phyloP scores from a whole-genome alignment of 1,140 invertebrate genomes.

The Diabrotica undecimpunctata region DNA sequence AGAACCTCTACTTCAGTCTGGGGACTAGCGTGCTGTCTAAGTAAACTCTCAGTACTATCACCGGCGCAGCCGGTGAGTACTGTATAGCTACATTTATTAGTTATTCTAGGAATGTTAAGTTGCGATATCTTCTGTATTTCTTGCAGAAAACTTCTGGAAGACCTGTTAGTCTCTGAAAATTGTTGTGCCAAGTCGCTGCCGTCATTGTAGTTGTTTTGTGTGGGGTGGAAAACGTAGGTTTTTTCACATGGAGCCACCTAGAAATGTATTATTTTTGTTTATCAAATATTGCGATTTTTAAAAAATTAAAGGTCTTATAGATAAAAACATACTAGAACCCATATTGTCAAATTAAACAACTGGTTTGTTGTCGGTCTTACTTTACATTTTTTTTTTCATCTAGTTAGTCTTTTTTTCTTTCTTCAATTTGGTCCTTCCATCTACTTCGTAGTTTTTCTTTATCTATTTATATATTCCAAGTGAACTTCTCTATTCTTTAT shows the following conservation, averaged over 20 bases:
- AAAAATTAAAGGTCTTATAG: no score
- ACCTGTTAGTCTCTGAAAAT: slow-evolving; percentile 26
- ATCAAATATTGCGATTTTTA: background rate
- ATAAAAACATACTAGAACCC: no score
- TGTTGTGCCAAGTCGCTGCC: slow-evolving; percentile 35
- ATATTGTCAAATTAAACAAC: no score
- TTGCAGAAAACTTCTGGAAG: slow-evolving; percentile 44
- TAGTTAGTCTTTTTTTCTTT: no score
- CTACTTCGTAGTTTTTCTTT: no score
- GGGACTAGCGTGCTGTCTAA: slow-evolving; percentile 42
- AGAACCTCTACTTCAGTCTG: slow-evolving; percentile 33
- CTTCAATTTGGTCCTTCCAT: no score
- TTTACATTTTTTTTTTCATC: no score
- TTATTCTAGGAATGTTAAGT: slow-evolving; percentile 65
- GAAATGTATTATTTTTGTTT: background rate
- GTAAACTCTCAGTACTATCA: slow-evolving; percentile 66
- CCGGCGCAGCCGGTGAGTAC: slow-evolving; percentile 59
- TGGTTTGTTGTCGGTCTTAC: no score
- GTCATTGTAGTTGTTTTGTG: slow-evolving; percentile 47
- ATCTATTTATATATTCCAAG: no score
- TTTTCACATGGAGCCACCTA: slow-evolving; percentile 44
- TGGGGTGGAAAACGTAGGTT: slow-evolving; percentile 48
- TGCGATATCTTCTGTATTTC: slow-evolving; percentile 73
- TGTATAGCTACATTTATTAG: slow-evolving; percentile 67
- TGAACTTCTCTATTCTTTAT: no score